Evolutionary conservation across 2,113 vertebrate species (phyloP).

Genomic region (Chaetorhynchus papuensis): DNA sequence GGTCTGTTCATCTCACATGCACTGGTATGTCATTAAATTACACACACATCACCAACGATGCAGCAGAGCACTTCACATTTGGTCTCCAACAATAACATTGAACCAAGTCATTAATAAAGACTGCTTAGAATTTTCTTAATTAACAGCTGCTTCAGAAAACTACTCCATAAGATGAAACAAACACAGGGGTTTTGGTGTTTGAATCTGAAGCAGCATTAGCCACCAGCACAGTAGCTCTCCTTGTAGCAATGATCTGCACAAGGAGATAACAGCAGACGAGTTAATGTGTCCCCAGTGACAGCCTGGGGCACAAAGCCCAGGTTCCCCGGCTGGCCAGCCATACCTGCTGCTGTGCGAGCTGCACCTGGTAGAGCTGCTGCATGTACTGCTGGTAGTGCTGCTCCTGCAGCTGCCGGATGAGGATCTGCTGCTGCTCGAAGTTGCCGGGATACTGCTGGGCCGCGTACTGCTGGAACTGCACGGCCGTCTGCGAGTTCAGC

Average conservation of each 20-base stretch:
- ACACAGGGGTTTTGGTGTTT: neutral
- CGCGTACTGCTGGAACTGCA: constrained; percentile 98
- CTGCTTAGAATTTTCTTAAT: neutral
- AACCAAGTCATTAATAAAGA: neutral
- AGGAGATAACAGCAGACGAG: neutral
- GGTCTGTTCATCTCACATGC: neutral
- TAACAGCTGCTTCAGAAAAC: neutral
- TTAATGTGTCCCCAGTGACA: neutral
- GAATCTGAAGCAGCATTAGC: neutral
- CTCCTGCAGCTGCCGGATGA: constrained; percentile 97
- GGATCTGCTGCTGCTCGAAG: constrained; percentile 91
- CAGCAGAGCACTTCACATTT: neutral
- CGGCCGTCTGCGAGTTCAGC: constrained; percentile 93
- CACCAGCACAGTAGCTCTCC: neutral
- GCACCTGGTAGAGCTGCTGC: constrained; percentile 98
- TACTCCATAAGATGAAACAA: neutral
- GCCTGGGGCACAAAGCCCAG: neutral
- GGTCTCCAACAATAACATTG: neutral
- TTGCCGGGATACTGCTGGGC: constrained; percentile 97
- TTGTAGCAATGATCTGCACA: neutral
- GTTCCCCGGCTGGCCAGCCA: neutral
- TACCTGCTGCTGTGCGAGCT: constrained; percentile 98
- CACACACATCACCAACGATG: neutral
- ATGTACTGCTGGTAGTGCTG: constrained; percentile 99
- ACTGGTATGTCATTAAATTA: neutral